These are phyloP conservation scores for Glaucidium brasilianum DNA, from an alignment of 2,113 vertebrate genomes.

Conservation along the genomic window DNA sequence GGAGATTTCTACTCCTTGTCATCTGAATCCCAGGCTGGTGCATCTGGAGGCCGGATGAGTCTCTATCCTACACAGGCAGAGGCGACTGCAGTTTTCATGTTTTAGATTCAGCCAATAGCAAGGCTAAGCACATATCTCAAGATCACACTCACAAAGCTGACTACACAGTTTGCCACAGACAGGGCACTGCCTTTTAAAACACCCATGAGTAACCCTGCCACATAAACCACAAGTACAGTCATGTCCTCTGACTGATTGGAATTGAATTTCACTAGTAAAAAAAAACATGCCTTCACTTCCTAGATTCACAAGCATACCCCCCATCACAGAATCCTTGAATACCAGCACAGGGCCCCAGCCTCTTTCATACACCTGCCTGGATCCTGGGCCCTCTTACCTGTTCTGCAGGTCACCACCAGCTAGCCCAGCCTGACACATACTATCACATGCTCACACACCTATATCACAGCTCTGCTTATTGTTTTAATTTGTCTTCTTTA, in stretches of 20 bases:
- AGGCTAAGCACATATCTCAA: background rate
- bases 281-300: background rate
- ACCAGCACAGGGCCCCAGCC: background rate
- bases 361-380: background rate
- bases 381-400: background rate
- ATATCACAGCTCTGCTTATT: background rate
- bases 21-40: background rate
- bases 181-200: background rate
- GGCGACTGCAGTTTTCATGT: background rate
- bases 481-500: background rate
- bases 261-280: background rate
- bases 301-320: background rate
- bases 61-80: rapidly evolving
- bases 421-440: background rate
- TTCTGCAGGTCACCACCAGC: rapidly evolving
- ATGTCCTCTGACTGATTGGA: background rate
- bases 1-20: background rate
- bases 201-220: background rate
- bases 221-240: background rate
- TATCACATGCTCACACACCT: rapidly evolving
- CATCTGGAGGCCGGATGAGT: background rate
- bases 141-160: too few relatives aligned
- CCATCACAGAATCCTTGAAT: background rate
- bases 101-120: background rate
- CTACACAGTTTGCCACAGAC: background rate